Evolutionary conservation across 1,140 invertebrate genomes (phyloP).

Genomic region (Formica selysi): DNA sequence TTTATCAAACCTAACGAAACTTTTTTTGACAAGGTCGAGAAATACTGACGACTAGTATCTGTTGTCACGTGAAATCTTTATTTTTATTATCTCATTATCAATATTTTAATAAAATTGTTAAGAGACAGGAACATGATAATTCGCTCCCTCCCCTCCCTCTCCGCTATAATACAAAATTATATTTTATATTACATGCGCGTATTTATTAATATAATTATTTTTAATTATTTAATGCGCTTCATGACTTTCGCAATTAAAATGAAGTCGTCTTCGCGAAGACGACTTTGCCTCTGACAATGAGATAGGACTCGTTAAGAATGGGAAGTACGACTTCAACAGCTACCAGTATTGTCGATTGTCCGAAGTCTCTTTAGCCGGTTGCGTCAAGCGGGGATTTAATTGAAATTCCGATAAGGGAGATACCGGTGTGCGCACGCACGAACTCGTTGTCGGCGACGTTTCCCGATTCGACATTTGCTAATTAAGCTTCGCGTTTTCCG

Average conservation of each 20-base stretch:
- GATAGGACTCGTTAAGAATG: constrained; percentile 22
- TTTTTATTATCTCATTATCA: not conserved
- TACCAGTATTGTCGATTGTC: constrained; percentile 44
- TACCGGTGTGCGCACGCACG: constrained; percentile 16
- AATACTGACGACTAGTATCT: not conserved
- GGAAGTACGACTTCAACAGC: constrained; percentile 9
- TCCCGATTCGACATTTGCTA: constrained; percentile 34
- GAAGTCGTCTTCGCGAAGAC: not conserved
- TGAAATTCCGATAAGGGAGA: constrained; percentile 47
- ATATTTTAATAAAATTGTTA: not conserved
- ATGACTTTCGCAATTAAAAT: not conserved
- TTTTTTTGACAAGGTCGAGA: not conserved
- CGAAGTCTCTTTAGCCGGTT: constrained; percentile 17
- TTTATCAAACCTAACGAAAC: not conserved
- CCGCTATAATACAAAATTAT: no score
- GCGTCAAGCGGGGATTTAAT: constrained; percentile 45
- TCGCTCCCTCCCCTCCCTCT: no score
- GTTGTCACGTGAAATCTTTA: not conserved
- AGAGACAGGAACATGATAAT: not conserved
- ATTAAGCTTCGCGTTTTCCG: constrained; percentile 37
- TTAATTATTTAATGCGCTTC: not conserved
- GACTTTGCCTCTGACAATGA: not conserved
- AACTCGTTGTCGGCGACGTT: constrained; percentile 31
- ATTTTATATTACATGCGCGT: no score
- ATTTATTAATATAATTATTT: not conserved